Base-by-base conservation (phyloP, 2,113 vertebrate genomes). In the Cisticola juncidis region DNA sequence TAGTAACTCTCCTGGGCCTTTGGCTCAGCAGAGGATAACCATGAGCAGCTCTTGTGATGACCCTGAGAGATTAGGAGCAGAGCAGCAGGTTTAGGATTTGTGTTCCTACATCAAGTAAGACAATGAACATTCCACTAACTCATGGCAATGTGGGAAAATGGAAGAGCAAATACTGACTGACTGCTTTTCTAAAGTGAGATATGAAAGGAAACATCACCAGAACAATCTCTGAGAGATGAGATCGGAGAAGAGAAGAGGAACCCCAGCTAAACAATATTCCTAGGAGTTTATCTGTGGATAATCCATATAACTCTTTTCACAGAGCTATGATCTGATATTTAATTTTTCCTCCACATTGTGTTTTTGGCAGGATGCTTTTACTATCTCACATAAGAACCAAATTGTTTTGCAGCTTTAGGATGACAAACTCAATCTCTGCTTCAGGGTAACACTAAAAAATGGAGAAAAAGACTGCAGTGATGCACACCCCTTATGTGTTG, bases 351-450 rank as follows among this genome's bases (percentile, higher is more conserved):
- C n/a, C 25, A 84, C 47, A 73, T 16, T 87, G 68, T 83, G 50
- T 0, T 92, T 97, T 80, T 83, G 73, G 54, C 44, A 96, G 51
- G 35, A 54, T 26, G 51, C 79, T 90, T 86, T 79, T 93, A 83
- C 87, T 50, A 66, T 76, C 74, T 95, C 16, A 9, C 51, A 65
- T 42, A 51, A 89, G 60, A 74, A 81, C 26, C 33, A 56, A 78
- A 64, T 74, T 48, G 50, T 40, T 82, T 68, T 64, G 51, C 42
- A 96, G 80, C 76, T 95, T 79, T 81, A 81, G 71, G 62, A 88
- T 94, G 94, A 91, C 35, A 95, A 95, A 82, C 40, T 86, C 62
- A 76, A 95, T 78, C 23, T 88, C 61, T 72, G 84, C 31, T 57
- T 42, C 61, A 26, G 65, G 33, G 35, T 91, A 94, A 51, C 71